Evolutionary conservation across 2,888 invertebrate genomes (phyloP).

Genomic region (Dendrolimus houi): DNA sequence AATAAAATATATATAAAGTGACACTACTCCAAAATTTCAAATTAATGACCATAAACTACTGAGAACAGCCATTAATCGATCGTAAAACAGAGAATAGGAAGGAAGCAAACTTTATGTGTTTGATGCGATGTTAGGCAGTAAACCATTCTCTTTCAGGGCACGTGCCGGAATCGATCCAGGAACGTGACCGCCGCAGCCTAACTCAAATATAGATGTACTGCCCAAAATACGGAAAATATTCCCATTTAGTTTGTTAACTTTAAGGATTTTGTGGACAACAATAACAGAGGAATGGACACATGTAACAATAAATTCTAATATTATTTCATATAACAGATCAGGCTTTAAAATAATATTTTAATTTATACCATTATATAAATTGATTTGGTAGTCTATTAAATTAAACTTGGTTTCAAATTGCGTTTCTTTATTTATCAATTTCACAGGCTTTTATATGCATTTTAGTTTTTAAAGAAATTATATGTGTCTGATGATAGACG

Average conservation of each 20-base stretch:
- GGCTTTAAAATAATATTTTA: no score
- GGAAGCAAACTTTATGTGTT: not conserved
- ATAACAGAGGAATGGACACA: no score
- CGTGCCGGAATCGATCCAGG: conserved; percentile 19
- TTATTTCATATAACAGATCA: no score
- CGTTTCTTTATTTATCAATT: no score
- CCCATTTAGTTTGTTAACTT: not conserved
- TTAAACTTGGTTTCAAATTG: no score
- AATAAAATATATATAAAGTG: not conserved
- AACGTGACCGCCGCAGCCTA: conserved; percentile 11
- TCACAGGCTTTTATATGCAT: no score
- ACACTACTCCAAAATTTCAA: not conserved
- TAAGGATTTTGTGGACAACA: no score
- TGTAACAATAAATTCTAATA: no score
- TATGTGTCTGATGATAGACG: no score
- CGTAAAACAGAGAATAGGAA: not conserved
- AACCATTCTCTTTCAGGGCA: conserved; percentile 7
- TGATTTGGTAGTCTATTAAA: no score
- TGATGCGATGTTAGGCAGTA: not conserved
- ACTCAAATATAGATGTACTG: conserved; percentile 2
- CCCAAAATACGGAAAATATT: conserved; percentile 11
- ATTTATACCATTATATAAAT: no score
- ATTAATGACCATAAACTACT: not conserved
- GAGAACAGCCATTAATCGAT: not conserved
- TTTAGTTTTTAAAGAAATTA: no score